A percentile compares a stretch with the other conserved stretches of the same genome.
Conservation (phyloP, 2,888 invertebrate genomes). For the Thymelicus lineola region DNA sequence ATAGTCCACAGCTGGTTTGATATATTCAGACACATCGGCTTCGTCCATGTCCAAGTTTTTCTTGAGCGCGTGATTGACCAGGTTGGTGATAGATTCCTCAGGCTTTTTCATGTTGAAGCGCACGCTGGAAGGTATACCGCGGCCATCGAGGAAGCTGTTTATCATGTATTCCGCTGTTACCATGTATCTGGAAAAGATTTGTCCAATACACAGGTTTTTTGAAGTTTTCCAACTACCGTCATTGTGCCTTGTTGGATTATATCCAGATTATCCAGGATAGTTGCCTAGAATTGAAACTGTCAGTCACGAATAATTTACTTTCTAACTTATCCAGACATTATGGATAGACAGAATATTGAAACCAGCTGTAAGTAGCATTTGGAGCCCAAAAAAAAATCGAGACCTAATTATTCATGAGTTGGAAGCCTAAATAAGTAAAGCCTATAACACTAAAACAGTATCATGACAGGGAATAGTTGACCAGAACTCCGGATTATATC, state of each 20-base stretch:
- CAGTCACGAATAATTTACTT: too few species aligned
- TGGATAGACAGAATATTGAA: too few species aligned
- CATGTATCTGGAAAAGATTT: conserved; percentile 85
- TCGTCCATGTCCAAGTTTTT: conserved; percentile 89
- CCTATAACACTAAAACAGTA: not conserved
- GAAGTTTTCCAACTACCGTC: too few species aligned
- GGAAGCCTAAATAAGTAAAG: too few species aligned
- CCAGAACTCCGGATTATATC: not conserved
- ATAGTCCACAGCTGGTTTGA: conserved; percentile 90
- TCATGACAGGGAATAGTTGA: not conserved
- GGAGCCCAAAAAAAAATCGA: too few species aligned
- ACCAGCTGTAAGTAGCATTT: too few species aligned
- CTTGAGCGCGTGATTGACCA: conserved; percentile 88
- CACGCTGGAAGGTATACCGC: conserved; percentile 89
- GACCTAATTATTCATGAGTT: too few species aligned
- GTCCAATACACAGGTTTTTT: too few species aligned
- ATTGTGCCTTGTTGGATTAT: too few species aligned
- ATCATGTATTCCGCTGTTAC: conserved; percentile 88
- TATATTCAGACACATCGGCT: conserved; percentile 89
- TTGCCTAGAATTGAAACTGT: too few species aligned
- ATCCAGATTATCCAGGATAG: too few species aligned
- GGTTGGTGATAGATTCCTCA: conserved; percentile 88
- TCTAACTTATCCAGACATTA: too few species aligned
- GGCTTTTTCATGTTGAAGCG: conserved; percentile 89
- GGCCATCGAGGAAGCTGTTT: conserved; percentile 90